These are phyloP conservation scores for Ichneumon xanthorius DNA, from an alignment of 2,888 invertebrate genomes.

Conservation along the genomic window DNA sequence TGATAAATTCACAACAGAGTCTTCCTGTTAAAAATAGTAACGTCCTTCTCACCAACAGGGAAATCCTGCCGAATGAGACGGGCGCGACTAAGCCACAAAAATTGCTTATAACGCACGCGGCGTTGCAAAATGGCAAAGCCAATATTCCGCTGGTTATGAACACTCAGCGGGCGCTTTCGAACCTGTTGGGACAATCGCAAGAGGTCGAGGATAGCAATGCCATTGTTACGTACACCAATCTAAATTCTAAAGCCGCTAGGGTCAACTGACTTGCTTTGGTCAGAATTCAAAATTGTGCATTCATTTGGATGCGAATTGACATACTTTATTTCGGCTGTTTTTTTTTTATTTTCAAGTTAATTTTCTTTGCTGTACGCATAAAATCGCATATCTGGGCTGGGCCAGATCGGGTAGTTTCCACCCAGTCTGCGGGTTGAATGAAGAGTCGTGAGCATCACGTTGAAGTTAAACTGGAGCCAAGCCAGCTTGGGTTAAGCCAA, in stretches of 20 bases:
- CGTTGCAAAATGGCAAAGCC: constrained; percentile 78
- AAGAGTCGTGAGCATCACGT: not conserved
- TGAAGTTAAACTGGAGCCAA: not conserved
- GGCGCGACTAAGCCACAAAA: constrained; percentile 68
- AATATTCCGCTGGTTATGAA: constrained; percentile 83
- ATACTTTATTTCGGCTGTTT: not conserved
- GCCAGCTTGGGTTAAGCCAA: not conserved
- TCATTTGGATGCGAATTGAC: not conserved
- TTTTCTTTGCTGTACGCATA: not conserved
- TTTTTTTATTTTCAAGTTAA: not conserved
- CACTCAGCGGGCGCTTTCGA: constrained; percentile 77
- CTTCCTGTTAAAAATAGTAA: constrained; percentile 71
- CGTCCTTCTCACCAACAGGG: not conserved
- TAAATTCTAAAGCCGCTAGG: constrained; percentile 78
- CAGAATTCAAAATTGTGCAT: not conserved
- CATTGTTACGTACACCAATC: constrained; percentile 80
- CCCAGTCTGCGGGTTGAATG: too few relatives aligned
- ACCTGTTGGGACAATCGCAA: constrained; percentile 79
- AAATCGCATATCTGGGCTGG: not conserved
- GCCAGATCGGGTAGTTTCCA: too few relatives aligned
- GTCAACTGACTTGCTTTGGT: constrained; percentile 70
- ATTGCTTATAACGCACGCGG: constrained; percentile 77
- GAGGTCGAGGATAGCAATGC: constrained; percentile 77
- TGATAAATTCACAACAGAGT: constrained; percentile 78
- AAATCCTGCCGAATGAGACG: constrained; percentile 19